phyloP scores from a whole-genome alignment of 2,113 vertebrate genomes.

The Toxostoma redivivum region DNA sequence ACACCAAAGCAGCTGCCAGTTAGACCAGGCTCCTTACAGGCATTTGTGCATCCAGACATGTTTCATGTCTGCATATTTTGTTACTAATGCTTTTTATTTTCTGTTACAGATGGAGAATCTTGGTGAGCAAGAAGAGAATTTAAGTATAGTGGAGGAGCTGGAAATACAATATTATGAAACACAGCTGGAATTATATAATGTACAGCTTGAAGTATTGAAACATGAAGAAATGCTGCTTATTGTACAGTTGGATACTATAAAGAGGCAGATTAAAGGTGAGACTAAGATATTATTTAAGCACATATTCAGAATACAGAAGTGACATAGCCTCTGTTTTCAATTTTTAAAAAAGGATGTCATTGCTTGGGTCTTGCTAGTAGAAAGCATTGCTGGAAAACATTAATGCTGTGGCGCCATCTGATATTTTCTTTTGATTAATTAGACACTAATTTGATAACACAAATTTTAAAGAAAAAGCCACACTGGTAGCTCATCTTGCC shows the following conservation, averaged over 20 bases:
- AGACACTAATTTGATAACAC: neutral
- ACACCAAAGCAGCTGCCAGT: neutral
- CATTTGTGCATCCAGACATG: neutral
- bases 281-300: neutral
- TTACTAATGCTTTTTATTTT: constrained; percentile 2
- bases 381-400: neutral
- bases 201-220: constrained; percentile 89
- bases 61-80: neutral
- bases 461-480: neutral
- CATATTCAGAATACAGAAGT: neutral
- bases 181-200: constrained; percentile 89
- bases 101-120: constrained; percentile 77
- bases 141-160: constrained; percentile 77
- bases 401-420: neutral
- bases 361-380: neutral
- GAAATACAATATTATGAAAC: constrained; percentile 92
- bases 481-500: neutral
- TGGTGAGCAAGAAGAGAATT: constrained; percentile 61
- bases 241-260: constrained; percentile 83
- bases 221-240: constrained; percentile 90
- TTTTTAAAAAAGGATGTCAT: neutral
- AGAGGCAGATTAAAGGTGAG: constrained; percentile 89
- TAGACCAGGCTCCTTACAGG: neutral
- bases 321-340: neutral
- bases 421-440: neutral